A percentile compares a stretch with the other conserved stretches of the same genome.
phyloP scores from a whole-genome alignment of 2,888 invertebrate species.

The Diarsia brunnea region DNA sequence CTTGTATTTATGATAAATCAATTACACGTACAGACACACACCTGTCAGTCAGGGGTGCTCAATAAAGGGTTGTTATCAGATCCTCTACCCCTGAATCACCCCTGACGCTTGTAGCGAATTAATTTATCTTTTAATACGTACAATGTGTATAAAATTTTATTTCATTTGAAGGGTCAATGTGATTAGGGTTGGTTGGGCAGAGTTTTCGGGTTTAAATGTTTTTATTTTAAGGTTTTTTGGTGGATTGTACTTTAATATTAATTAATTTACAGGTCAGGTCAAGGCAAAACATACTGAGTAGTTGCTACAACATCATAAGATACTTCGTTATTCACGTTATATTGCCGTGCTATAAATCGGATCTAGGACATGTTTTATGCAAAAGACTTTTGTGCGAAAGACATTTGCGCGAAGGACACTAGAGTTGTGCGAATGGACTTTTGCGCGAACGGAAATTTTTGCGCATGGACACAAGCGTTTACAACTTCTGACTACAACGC shows the following conservation, averaged over 20 bases:
- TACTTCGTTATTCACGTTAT: too few species aligned
- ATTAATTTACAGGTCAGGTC: neutral
- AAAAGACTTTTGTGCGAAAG: too few species aligned
- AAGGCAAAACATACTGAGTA: too few species aligned
- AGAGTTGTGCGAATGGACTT: too few species aligned
- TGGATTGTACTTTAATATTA: neutral
- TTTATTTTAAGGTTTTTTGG: neutral
- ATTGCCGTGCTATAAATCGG: too few species aligned
- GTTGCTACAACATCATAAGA: too few species aligned
- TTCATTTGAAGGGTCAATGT: constrained; percentile 57
- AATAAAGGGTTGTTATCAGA: constrained; percentile 60
- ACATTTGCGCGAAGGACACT: too few species aligned
- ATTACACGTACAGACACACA: constrained; percentile 38
- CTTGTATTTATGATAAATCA: constrained; percentile 52
- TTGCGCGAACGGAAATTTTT: too few species aligned
- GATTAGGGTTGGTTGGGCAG: constrained; percentile 47
- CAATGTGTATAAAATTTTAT: constrained; percentile 62
- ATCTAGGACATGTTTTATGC: too few species aligned
- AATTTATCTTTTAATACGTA: constrained; percentile 66
- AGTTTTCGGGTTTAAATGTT: neutral
- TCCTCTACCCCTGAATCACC: constrained; percentile 48
- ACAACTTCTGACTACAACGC: too few species aligned
- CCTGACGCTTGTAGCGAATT: constrained; percentile 60
- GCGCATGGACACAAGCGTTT: too few species aligned
- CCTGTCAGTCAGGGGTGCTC: constrained; percentile 56